Evolutionary conservation across 2,113 vertebrate species (phyloP), one percentile per base, ranked within the genome.

Genomic region (Jacana jacana): DNA sequence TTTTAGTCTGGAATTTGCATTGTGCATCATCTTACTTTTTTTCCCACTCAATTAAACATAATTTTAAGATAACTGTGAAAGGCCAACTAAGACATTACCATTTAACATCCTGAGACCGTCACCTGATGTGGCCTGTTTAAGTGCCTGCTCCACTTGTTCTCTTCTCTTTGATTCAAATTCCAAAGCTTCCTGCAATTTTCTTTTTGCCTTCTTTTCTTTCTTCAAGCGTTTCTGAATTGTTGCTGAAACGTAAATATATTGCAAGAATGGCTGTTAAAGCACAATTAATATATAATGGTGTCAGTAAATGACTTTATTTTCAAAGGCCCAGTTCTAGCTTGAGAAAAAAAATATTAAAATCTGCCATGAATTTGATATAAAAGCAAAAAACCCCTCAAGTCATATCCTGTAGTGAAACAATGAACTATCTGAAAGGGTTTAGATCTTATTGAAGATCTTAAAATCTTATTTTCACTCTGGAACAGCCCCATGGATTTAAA

Each of bases 181-280:
- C 93, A 99, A 95, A 49, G 98, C 99, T 96, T 99, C 99, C 91
- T 99, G 99, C 92, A 99, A 97, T 98, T 99, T 99, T 98, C 98
- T 99, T 97, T 99, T 99, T 3, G 98, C 98, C 95, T 99, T 99
- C 96, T 99, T 99, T 97, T 99, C 99, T 97, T 99, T 99, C 97
- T 99, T 99, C 97, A 99, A 97, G 87, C 98, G 98, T 96, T 99
- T 99, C 95, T 99, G 99, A 97, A 99, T 99, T 89, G 98, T 99
- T 91, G 97, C 99, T 99, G 97, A 37, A 97, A 96, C 46, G 60
- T 20, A 88, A 95, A 92, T 16, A 31, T 3, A 88, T 66, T 42
- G 46, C 22, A 83, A 97, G 73, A 35, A 19, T 11, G 79, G 33
- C 19, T 78, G 31, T 81, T 39, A 94, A 51, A 68, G 39, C n/a